Evolutionary conservation across 2,113 vertebrate species (phyloP).

Genomic region (Cranoglanis bouderius): DNA sequence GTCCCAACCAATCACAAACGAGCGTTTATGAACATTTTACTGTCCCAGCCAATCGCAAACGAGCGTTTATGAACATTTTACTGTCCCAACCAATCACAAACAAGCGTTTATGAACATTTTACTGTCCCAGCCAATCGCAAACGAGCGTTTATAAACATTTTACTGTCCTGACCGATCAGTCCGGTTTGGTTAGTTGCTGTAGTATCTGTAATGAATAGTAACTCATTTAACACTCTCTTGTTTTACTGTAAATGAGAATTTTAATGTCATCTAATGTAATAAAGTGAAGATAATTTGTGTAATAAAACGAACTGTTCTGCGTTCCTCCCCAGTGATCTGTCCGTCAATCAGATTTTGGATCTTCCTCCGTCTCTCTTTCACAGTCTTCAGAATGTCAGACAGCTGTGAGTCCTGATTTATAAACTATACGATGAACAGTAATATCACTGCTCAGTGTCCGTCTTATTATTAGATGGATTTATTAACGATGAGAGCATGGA

Average conservation of each 20-base stretch:
- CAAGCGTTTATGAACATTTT: too few relatives aligned
- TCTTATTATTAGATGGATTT: not conserved
- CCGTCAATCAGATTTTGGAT: conserved; percentile 61
- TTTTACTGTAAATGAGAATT: not conserved
- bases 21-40: not conserved
- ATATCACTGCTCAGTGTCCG: not conserved
- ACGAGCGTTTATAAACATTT: not conserved
- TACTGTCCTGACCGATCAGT: not conserved
- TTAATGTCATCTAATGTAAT: not conserved
- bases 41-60: not conserved
- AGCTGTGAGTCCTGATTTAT: conserved; percentile 63
- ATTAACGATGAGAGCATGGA: not conserved
- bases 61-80: not conserved
- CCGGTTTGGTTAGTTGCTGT: too few relatives aligned
- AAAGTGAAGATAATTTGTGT: not conserved
- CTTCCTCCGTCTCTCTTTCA: conserved; percentile 60
- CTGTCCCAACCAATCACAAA: too few relatives aligned
- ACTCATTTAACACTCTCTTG: too few relatives aligned
- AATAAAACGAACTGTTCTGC: not conserved
- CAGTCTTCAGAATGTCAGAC: conserved; percentile 64
- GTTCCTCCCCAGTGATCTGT: conserved; percentile 64
- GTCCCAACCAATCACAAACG: not conserved
- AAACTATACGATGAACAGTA: not conserved
- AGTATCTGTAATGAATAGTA: too few relatives aligned
- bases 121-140: not conserved